These are phyloP conservation scores for Stenodema calcarata DNA, from an alignment of 2,888 invertebrate genomes.

Conservation along the genomic window DNA sequence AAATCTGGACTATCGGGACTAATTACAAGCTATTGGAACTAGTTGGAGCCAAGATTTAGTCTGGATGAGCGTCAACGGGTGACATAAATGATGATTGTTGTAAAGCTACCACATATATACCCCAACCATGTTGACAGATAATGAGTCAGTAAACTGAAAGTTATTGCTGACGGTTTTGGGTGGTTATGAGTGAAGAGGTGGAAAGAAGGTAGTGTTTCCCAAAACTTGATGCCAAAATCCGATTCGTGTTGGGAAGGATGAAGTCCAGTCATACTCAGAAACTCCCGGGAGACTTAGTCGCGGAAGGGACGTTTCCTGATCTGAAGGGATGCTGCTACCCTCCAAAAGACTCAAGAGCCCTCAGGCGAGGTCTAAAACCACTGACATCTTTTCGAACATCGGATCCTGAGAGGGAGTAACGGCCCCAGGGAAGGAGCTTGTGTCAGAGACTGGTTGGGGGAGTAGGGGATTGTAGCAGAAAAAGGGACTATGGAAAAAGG, in stretches of 20 bases:
- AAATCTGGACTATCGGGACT: too few species aligned
- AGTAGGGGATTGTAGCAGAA: background rate
- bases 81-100: too few species aligned
- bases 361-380: background rate
- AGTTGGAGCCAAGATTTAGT: too few species aligned
- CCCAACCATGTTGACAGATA: too few species aligned
- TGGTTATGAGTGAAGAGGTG: too few species aligned
- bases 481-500: background rate
- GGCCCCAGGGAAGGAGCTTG: background rate
- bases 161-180: too few species aligned
- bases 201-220: too few species aligned
- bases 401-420: background rate
- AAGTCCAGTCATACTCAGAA: background rate
- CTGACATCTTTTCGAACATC: constrained; percentile 27
- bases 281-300: background rate
- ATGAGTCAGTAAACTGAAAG: too few species aligned
- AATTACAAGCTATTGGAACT: too few species aligned
- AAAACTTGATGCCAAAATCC: background rate
- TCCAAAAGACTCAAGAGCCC: background rate
- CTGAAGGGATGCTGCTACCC: background rate
- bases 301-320: background rate
- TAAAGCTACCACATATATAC: too few species aligned
- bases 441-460: background rate
- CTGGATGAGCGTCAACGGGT: too few species aligned
- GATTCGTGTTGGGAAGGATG: background rate